Evolutionary conservation across 2,888 invertebrate species (phyloP).

Genomic region (Hydropsyche betteni): DNA sequence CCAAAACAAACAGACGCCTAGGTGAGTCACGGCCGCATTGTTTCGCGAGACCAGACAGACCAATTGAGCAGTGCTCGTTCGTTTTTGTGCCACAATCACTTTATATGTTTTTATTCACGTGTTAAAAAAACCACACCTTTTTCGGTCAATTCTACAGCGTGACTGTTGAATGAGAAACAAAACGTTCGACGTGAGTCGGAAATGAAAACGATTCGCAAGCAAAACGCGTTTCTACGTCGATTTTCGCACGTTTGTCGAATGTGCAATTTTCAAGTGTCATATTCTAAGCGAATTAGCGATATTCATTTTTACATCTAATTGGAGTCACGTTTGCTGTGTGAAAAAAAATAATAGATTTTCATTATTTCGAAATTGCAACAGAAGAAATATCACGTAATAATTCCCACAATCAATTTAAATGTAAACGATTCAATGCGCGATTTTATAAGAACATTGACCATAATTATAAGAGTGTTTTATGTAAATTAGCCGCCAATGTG

Average conservation of each 20-base stretch:
- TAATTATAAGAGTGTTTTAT: conserved; percentile 4
- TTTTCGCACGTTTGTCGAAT: conserved; percentile 33
- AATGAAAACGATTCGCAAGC: conserved; percentile 31
- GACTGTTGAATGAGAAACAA: background rate
- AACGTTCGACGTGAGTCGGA: conserved; percentile 26
- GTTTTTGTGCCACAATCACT: too few species aligned
- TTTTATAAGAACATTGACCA: conserved; percentile 2
- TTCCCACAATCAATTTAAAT: too few species aligned
- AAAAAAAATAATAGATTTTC: too few species aligned
- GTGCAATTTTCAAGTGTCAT: conserved; percentile 21
- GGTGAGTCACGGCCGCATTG: conserved; percentile 35
- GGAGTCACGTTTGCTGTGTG: too few species aligned
- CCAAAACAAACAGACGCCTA: conserved; percentile 27
- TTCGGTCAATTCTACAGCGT: background rate
- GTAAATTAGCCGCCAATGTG: background rate
- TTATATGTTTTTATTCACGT: too few species aligned
- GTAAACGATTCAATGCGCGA: background rate
- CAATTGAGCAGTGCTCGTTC: conserved; percentile 16
- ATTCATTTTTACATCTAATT: too few species aligned
- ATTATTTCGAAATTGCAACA: too few species aligned
- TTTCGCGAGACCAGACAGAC: background rate
- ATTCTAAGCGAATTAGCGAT: background rate
- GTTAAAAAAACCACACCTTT: background rate
- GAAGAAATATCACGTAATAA: too few species aligned
- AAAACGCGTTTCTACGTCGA: conserved; percentile 28